Base-by-base conservation (phyloP, 2,888 invertebrate species). In the Leptopilina syphax region DNA sequence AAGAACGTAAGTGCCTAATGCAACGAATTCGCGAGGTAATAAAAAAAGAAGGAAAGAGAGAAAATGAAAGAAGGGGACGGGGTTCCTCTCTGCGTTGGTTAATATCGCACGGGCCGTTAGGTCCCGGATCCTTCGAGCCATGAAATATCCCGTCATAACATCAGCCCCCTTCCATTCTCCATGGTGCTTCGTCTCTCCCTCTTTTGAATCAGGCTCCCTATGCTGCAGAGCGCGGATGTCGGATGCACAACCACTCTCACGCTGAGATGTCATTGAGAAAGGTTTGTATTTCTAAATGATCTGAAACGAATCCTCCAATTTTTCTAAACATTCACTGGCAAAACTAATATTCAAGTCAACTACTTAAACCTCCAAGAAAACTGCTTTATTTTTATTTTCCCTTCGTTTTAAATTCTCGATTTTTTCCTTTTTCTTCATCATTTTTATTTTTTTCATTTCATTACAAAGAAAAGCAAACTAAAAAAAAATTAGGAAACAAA, bases 71-170 rank as follows among this genome's bases (percentile, higher is more conserved):
- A 77, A 83, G 81, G 83, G 81, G 80, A 83, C 77, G 83, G 80
- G 82, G 84, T 83, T 82, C 83, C 34, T 34, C 34, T 34, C 82
- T 86, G 85, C 84, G 84, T 85, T 83, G 85, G 86, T 88, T 34
- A 89, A 90, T 90, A 88, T 90, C 86, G 88, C 86, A 91, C 86
- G 90, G 90, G 86, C 90, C 89, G 90, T 91, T 90, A 90, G 89
- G 85, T 86, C 86, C 87, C 83, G 84, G 84, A 87, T 87, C 87
- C 88, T 89, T 83, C 87, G 88, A 90, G 89, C 89, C 91, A 88
- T 90, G 89, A 91, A 91, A 90, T 90, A 88, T 90, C 88, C 89
- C 88, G 89, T 91, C 91, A 90, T 90, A 91, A 90, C 90, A 90
- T 89, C 87, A 77, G 84, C 82, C 86, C 87, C 85, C 85, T 84